Evolutionary conservation across 2,113 vertebrate genomes (phyloP).

Genomic region (Sigmodon hispidus): DNA sequence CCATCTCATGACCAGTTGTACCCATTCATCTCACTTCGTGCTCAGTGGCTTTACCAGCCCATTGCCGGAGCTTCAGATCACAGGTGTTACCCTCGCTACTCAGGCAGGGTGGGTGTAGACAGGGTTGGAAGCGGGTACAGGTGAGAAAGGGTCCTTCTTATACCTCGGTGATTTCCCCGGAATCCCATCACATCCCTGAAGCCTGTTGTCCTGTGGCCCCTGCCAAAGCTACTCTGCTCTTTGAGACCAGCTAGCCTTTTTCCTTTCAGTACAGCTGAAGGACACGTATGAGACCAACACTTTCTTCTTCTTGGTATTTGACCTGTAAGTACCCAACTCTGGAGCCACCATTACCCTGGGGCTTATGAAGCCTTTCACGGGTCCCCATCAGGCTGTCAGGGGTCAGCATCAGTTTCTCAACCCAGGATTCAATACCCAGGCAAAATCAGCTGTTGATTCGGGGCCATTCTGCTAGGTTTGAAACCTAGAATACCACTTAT

Average conservation of each 20-base stretch:
- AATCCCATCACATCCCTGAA: background rate
- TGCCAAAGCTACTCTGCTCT: background rate
- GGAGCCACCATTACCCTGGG: background rate
- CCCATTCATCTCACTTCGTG: background rate
- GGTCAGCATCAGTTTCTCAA: background rate
- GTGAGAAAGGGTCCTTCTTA: background rate
- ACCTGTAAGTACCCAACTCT: constrained; percentile 91
- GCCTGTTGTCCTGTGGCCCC: background rate
- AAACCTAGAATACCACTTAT: background rate
- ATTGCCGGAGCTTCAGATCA: background rate
- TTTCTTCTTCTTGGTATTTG: constrained; percentile 98
- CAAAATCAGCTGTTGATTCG: background rate
- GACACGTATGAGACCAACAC: constrained; percentile 96
- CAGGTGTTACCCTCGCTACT: background rate
- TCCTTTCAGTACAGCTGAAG: constrained; percentile 95
- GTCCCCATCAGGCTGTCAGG: background rate
- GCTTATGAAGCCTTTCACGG: background rate
- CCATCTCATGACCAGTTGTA: background rate
- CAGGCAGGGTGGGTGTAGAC: no score
- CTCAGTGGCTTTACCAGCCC: background rate
- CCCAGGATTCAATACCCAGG: background rate
- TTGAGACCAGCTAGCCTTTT: constrained; percentile 64
- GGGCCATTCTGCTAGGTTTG: background rate
- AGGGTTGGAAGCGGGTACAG: background rate
- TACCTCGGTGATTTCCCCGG: background rate